Percentiles rank a stretch among this genome's conserved stretches.
Evolutionary conservation across 2,888 invertebrate species (phyloP).

Genomic region (Drosophila austrosaltans): DNA sequence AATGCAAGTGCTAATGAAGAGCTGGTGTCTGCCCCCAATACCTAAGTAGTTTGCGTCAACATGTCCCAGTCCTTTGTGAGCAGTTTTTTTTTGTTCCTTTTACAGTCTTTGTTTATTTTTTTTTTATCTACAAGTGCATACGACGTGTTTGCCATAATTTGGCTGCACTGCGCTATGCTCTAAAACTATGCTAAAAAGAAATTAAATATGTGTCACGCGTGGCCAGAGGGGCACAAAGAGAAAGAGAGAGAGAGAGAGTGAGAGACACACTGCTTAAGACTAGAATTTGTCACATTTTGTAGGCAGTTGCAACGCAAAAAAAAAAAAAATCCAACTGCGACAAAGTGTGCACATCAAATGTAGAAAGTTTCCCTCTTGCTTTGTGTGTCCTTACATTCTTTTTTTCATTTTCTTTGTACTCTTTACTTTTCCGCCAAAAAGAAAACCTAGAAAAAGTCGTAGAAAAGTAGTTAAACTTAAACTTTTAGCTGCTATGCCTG

Average conservation of each 20-base stretch:
- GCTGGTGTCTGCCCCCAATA: constrained; percentile 26
- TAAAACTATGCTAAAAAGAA: constrained; percentile 50
- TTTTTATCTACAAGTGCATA: constrained; percentile 40
- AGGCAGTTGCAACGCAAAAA: constrained; percentile 51
- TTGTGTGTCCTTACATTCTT: not conserved
- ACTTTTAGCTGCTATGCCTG: constrained; percentile 64
- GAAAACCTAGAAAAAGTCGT: constrained; percentile 54
- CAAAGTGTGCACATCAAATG: constrained; percentile 66
- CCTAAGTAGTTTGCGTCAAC: constrained; percentile 36
- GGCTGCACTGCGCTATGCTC: constrained; percentile 55
- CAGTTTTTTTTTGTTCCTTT: not conserved
- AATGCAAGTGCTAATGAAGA: constrained; percentile 46
- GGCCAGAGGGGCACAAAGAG: constrained; percentile 26
- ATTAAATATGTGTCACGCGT: constrained; percentile 60
- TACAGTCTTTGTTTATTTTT: not conserved
- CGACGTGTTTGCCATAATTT: constrained; percentile 77
- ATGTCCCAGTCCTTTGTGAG: constrained; percentile 18
- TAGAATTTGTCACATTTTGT: constrained; percentile 71
- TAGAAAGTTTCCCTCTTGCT: constrained; percentile 59
- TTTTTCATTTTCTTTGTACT: constrained; percentile 10
- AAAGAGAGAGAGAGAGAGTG: constrained; percentile 10
- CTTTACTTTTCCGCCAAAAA: constrained; percentile 22
- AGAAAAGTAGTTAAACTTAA: constrained; percentile 75
- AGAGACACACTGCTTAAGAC: not conserved
- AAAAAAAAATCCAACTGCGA: constrained; percentile 68